Evolutionary conservation across 2,113 vertebrate species (phyloP), one percentile per base, ranked within the genome.

Genomic region (Lynx canadensis): DNA sequence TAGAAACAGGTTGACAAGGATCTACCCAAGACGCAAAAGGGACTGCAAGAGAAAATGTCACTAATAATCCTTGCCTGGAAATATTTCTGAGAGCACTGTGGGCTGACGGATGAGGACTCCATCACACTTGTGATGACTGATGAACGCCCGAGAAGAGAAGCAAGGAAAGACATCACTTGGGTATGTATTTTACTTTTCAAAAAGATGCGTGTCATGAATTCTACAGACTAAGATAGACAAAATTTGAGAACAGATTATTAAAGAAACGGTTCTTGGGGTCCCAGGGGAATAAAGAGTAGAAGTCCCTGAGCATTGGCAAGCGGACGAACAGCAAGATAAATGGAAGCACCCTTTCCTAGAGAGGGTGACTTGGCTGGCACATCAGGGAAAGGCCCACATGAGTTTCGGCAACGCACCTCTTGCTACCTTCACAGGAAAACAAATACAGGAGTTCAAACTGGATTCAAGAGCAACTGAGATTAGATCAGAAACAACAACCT

Each of bases 381-480:
- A 18, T n/a, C 19, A 48, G 31, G 41, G 19, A 95, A 95, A 45
- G 13, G 21, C 29, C 80, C 9, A 74, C 76, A n/a, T 48, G 31
- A 38, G 86, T 76, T 63, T 50, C 36, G 73, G 80, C 13, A 86
- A 81, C 18, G 23, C 5, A 38, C n/a, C 21, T 85, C 29, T 81
- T 65, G 48, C 27, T 76, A 11, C 10, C 5, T 31, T 83, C 60
- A 38, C 21, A 79, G 29, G 73, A 31, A 81, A 79, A 48, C 57
- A 82, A 55, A 85, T 33, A 33, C 0, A 92, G 33, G n/a, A 52
- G 76, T 78, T 86, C 86, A 87, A 71, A 87, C 50, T 66, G 3
- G 50, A 95, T 78, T 93, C 41, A 83, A 73, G 81, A 83, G 29
- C 19, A 84, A 84, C 21, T n/a, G 73, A 69, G 88, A 83, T 79